These are phyloP conservation scores for Corythoichthys haematopterus DNA, from an alignment of 2,113 vertebrate species.

Conservation along the genomic window DNA sequence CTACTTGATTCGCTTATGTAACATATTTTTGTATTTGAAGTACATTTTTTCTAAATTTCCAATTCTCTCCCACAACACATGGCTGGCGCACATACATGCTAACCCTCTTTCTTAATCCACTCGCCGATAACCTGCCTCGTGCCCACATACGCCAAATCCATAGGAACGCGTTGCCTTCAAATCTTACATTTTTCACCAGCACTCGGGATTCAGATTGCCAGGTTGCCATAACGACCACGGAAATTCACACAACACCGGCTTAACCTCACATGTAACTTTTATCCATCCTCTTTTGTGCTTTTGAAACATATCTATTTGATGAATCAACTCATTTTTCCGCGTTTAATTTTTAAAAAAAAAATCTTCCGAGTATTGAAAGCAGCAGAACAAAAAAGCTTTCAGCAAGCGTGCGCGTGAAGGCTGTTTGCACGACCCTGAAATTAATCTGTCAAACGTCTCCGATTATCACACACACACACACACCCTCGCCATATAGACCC, in stretches of 20 bases:
- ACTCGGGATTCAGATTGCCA: slow-evolving; percentile 11
- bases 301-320: background rate
- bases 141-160: slow-evolving; percentile 26
- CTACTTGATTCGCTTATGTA: too few species aligned
- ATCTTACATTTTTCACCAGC: slow-evolving; percentile 32
- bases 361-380: slow-evolving; percentile 19
- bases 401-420: slow-evolving; percentile 7
- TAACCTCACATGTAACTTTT: background rate
- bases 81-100: too few species aligned
- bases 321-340: slow-evolving; percentile 7
- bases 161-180: slow-evolving; percentile 6
- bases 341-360: too few species aligned
- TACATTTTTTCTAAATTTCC: too few species aligned
- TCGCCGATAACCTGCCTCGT: slow-evolving; percentile 49
- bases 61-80: too few species aligned
- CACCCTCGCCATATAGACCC: background rate
- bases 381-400: slow-evolving; percentile 5
- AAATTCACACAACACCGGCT: slow-evolving; percentile 22
- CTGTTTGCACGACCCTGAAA: slow-evolving; percentile 44
- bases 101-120: slow-evolving; percentile 2
- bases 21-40: too few species aligned
- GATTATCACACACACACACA: slow-evolving; percentile 39
- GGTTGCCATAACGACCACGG: slow-evolving; percentile 40
- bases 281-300: slow-evolving; percentile 12
- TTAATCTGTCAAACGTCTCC: slow-evolving; percentile 58